A percentile compares a stretch with the other conserved stretches of the same genome.
These are phyloP conservation scores for Acyrthosiphon pisum DNA, from an alignment of 1,140 invertebrate genomes.

Conservation along the genomic window DNA sequence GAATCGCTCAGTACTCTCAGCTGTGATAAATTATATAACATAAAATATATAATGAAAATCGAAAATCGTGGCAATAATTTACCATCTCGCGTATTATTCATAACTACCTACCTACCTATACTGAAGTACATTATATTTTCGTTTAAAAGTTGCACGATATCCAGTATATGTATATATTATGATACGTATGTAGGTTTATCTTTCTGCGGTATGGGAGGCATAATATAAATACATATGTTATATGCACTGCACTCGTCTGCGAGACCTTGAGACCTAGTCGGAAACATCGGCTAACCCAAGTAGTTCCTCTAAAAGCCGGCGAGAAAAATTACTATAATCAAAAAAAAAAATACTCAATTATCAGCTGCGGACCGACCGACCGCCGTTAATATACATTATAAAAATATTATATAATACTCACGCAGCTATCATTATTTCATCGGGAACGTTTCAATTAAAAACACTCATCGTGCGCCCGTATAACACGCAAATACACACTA, in stretches of 20 bases:
- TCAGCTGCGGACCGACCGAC: background rate
- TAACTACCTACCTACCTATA: no score
- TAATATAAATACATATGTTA: background rate
- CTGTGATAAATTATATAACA: no score
- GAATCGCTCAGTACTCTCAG: no score
- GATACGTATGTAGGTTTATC: background rate
- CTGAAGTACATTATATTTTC: background rate
- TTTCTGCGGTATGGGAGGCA: background rate
- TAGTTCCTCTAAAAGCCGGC: background rate
- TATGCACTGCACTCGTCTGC: background rate
- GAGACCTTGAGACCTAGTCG: background rate
- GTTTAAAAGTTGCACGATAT: background rate
- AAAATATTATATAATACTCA: background rate
- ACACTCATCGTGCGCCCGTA: background rate
- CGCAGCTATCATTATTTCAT: background rate
- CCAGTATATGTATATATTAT: background rate
- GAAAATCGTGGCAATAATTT: background rate
- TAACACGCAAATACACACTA: background rate
- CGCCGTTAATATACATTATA: background rate
- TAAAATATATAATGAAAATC: background rate
- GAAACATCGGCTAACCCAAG: background rate
- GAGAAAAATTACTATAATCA: conserved; percentile 2
- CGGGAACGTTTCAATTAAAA: conserved; percentile 9
- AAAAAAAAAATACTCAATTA: background rate
- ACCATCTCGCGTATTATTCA: background rate